Evolutionary conservation across 2,888 invertebrate species (phyloP), one percentile per base, ranked within the genome.

Genomic region (Tubulanus polymorphus): DNA sequence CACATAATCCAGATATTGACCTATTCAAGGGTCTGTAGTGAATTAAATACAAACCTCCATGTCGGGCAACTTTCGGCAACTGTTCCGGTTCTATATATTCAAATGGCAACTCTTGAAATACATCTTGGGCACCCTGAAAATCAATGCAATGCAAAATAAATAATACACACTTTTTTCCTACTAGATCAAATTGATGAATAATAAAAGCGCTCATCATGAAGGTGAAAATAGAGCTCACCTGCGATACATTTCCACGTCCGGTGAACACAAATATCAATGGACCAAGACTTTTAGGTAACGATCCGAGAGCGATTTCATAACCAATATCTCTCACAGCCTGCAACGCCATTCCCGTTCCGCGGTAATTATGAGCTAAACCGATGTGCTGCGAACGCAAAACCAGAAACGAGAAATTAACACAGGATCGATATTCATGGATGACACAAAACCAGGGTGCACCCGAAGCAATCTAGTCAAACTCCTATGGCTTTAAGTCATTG

Each of bases 251-350:
- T 20, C 97, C 97, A 3, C 93, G 91, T 6, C 99, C 99, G 8
- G 97, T 95, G 75, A 99, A 99, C 0, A 99, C 91, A 79, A 99
- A 94, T 0, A 95, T 95, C 50, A 99, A 81, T 0, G 97, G 97
- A 1, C 99, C 99, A 50, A 99, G 87, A 0, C 97, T 97, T 79
- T 91, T 91, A 1, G 99, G 99, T 93, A 99, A 92, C 83, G 93
- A 88, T 53, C 86, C 91, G 51, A 99, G 81, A 0, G 97, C 87
- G 48, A 99, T 93, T 81, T 99, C 97, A 79, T 99, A 99, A 0
- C 99, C 99, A n/a, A 95, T 93, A 77, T 99, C 99, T 20, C 99
- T 84, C 41, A 99, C 90, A 0, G 96, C 93, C 79, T 99, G 97
- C 27, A 91, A 85, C 0, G 97, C 97, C 93, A 96, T 95, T 68